Conservation (phyloP, 2,888 invertebrate species). For the Rosalia funebris region DNA sequence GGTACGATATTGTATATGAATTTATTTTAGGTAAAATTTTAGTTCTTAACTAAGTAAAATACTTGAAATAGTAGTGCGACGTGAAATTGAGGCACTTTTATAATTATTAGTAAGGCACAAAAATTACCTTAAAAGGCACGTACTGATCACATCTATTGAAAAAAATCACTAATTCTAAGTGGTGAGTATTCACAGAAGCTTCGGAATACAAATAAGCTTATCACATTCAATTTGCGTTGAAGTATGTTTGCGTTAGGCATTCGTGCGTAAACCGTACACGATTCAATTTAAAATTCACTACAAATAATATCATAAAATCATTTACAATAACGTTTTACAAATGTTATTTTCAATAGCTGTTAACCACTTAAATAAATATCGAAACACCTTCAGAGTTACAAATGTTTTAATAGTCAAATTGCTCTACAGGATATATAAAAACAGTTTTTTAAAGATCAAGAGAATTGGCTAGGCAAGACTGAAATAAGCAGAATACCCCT, state of each 20-base stretch:
- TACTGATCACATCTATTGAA: conserved; percentile 17
- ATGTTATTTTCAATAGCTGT: conserved; percentile 8
- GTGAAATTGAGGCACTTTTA: no score
- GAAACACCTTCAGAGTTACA: conserved; percentile 1
- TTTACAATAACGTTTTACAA: conserved; percentile 21
- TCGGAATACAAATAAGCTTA: conserved; percentile 53
- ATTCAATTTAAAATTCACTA: conserved; percentile 46
- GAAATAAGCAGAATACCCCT: no score
- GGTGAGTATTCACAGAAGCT: conserved; percentile 36
- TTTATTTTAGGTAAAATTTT: no score
- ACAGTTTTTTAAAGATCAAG: no score
- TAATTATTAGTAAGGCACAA: conserved; percentile 11
- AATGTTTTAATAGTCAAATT: neutral
- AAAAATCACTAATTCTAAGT: conserved; percentile 17
- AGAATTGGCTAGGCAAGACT: no score
- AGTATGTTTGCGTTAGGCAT: conserved; percentile 50
- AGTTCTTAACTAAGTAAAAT: no score
- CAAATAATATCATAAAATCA: conserved; percentile 43
- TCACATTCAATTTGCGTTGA: conserved; percentile 52
- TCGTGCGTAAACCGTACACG: conserved; percentile 52
- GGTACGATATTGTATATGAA: no score
- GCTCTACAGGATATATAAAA: no score
- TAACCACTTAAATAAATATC: conserved; percentile 15
- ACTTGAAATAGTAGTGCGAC: no score
- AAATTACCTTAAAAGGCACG: conserved; percentile 18